A percentile compares a stretch with the other conserved stretches of the same genome.
Conservation (phyloP, 2,888 invertebrate genomes). For the Andrena hattorfiana region DNA sequence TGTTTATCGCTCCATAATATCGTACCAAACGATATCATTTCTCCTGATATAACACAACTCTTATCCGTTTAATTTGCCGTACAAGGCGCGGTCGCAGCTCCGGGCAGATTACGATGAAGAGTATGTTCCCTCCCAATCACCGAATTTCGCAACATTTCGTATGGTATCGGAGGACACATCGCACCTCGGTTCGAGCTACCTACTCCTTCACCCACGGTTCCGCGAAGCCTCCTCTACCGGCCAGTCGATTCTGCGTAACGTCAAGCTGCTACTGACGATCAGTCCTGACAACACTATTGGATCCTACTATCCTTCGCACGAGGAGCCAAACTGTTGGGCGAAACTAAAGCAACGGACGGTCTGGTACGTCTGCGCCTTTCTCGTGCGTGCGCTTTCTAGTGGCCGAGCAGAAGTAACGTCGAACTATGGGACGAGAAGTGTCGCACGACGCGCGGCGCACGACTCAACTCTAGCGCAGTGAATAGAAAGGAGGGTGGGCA, state of each 20-base stretch:
- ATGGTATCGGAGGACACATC: not conserved
- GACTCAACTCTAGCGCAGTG: slow-evolving; percentile 8
- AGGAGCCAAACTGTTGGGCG: not conserved
- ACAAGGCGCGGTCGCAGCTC: not conserved
- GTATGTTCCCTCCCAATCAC: not conserved
- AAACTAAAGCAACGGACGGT: not conserved
- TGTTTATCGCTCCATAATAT: not conserved
- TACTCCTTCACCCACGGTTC: not conserved
- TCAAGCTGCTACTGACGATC: not conserved
- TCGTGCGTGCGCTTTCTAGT: not conserved
- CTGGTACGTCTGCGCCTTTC: not conserved
- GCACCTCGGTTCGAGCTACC: not conserved
- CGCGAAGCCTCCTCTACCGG: not conserved
- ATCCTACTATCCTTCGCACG: not conserved
- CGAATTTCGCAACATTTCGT: slow-evolving; percentile 13
- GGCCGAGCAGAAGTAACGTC: too few species aligned
- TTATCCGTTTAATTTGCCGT: not conserved
- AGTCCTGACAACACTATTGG: not conserved
- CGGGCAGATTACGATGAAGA: not conserved
- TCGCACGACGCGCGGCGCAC: not conserved
- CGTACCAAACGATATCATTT: not conserved
- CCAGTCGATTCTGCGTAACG: not conserved
- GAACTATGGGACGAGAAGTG: too few species aligned
- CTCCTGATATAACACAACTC: not conserved
- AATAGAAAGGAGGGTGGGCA: not conserved